Base-by-base conservation (phyloP, 2,888 invertebrate genomes). In the Chouioia cunea region DNA sequence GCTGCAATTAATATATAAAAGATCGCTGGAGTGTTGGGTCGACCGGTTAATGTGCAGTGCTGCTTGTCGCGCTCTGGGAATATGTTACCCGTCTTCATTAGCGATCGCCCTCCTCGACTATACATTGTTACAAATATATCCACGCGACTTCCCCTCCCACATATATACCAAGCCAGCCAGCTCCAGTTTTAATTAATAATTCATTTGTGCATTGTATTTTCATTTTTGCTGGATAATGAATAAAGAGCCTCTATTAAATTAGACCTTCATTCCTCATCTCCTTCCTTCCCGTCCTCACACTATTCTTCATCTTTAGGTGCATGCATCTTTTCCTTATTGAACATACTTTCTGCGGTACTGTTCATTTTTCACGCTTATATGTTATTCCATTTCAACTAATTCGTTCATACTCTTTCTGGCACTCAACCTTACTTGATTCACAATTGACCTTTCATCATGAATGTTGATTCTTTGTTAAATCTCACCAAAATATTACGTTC, bases 11-110 rank as follows among this genome's bases (percentile, higher is more conserved):
- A 68, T 68, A 68, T 68, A 62, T 68, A 68, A 63, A 68, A 68
- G 68, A 68, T 68, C 62, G 62, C 62, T 23, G 36, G 22, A 0
- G 43, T n/a, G 23, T 3, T 36, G 58, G 68, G 62, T 23, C 57
- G 36, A 36, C 6, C 36, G 15, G 62, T 68, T 68, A 68, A 68
- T 62, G 60, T 47, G 22, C 53, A 36, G 60, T 4, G 22, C 15
- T 43, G 60, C n/a, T 56, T 57, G 57, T 63, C 57, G 48, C 62
- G 62, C 62, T 18, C 47, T 56, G 62, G 68, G 62, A 68, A 62
- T 68, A 68, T 62, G 68, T 68, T 18, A 68, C 62, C 54, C 62
- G 54, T 68, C 68, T 68, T 68, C 62, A 63, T 68, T 63, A 68
- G 63, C 68, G 54, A 47, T 66, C 44, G n/a, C 57, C 20, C 27